These are phyloP conservation scores for Herminia tarsipennalis DNA, from an alignment of 2,888 invertebrate genomes.

Conservation along the genomic window DNA sequence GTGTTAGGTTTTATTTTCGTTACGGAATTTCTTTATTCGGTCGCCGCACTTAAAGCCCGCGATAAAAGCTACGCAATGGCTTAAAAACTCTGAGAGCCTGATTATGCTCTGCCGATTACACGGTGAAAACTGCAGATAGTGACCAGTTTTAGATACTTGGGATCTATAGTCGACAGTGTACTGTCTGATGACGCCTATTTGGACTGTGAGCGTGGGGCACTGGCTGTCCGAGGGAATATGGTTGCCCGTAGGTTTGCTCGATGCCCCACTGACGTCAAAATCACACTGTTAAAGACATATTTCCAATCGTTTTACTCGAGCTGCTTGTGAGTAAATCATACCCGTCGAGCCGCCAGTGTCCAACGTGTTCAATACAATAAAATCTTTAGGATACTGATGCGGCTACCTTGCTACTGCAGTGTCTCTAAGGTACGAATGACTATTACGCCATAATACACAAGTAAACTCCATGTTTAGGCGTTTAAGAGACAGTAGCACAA, in stretches of 20 bases:
- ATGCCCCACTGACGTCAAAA: neutral
- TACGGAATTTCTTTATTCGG: too few relatives aligned
- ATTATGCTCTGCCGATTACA: too few relatives aligned
- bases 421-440: too few relatives aligned
- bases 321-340: neutral
- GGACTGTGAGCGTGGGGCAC: neutral
- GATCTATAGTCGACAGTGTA: neutral
- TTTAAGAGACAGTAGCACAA: too few relatives aligned
- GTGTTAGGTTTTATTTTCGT: too few relatives aligned
- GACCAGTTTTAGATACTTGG: neutral
- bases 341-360: neutral
- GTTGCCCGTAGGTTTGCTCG: neutral
- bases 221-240: neutral
- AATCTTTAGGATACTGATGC: neutral
- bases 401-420: too few relatives aligned
- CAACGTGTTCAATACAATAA: neutral
- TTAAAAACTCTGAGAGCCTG: too few relatives aligned
- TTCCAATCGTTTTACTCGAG: neutral
- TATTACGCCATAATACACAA: too few relatives aligned
- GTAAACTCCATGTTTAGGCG: too few relatives aligned
- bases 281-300: slow-evolving; percentile 1
- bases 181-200: neutral
- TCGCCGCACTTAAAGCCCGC: too few relatives aligned
- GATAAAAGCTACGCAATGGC: too few relatives aligned
- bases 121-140: neutral